A percentile compares a stretch with the other conserved stretches of the same genome.
Conservation (phyloP, 2,888 invertebrate genomes). For the Eupithecia vulgata region DNA sequence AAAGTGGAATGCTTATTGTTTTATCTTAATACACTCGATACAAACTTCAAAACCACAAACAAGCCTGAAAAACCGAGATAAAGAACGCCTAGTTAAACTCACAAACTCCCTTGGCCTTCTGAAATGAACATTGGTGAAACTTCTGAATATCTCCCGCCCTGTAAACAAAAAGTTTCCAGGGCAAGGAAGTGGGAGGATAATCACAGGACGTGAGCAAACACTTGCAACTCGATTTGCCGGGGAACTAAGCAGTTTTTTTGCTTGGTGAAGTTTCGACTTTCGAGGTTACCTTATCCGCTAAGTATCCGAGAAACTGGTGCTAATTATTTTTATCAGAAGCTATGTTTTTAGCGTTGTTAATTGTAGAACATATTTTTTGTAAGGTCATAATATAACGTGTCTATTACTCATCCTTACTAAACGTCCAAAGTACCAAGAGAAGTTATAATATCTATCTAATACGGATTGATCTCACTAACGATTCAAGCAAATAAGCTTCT, state of each 20-base stretch:
- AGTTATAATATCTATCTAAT: no score
- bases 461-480: no score
- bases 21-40: constrained; percentile 1
- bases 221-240: constrained; percentile 8
- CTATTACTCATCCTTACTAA: no score
- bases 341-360: no score
- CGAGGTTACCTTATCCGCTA: neutral
- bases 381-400: no score
- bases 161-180: constrained; percentile 69
- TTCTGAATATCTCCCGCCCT: constrained; percentile 46
- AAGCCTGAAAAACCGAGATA: constrained; percentile 44
- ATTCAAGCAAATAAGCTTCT: no score
- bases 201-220: constrained; percentile 23
- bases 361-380: no score
- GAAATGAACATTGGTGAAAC: constrained; percentile 49
- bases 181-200: constrained; percentile 49
- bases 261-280: constrained; percentile 4
- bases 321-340: neutral
- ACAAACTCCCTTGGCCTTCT: constrained; percentile 35
- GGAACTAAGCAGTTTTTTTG: constrained; percentile 8
- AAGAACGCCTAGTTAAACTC: constrained; percentile 39
- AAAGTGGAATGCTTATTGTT: neutral
- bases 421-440: no score
- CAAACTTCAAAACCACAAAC: constrained; percentile 28
- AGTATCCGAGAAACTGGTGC: neutral